These are phyloP conservation scores for Spea bombifrons DNA, from an alignment of 2,113 vertebrate species.

Conservation along the genomic window DNA sequence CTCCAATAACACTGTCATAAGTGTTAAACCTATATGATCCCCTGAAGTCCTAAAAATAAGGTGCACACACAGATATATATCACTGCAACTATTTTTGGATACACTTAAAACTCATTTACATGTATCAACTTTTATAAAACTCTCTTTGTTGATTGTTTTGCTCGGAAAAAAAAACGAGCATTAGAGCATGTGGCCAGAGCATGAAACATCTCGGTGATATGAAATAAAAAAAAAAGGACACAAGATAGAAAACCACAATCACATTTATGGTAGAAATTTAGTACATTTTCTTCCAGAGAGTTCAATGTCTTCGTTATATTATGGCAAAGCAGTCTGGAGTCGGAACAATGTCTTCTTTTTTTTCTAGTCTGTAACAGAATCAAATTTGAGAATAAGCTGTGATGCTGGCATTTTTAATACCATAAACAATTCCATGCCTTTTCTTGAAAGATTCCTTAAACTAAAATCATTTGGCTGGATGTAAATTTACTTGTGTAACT, in stretches of 20 bases:
- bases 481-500: not conserved
- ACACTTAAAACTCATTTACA: too few relatives aligned
- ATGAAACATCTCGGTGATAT: conserved; percentile 30
- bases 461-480: not conserved
- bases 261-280: conserved; percentile 28
- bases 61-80: too few relatives aligned
- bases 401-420: not conserved
- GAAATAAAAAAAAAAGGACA: conserved; percentile 13
- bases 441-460: not conserved
- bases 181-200: conserved; percentile 30
- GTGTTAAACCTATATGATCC: too few relatives aligned
- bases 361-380: conserved; percentile 14
- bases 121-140: conserved; percentile 1
- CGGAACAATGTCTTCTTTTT: conserved; percentile 20
- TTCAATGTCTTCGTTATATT: conserved; percentile 35
- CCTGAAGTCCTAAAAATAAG: too few relatives aligned
- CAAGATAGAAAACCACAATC: conserved; percentile 42
- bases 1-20: too few relatives aligned
- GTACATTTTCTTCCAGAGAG: conserved; percentile 32
- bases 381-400: conserved; percentile 2
- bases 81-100: too few relatives aligned
- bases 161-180: conserved; percentile 9
- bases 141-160: conserved; percentile 26
- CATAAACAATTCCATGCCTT: not conserved
- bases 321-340: conserved; percentile 18